Percentiles rank a stretch among this genome's conserved stretches.
Evolutionary conservation across 1,140 invertebrate species (phyloP).

Genomic region (Metopolophium dirhodum): DNA sequence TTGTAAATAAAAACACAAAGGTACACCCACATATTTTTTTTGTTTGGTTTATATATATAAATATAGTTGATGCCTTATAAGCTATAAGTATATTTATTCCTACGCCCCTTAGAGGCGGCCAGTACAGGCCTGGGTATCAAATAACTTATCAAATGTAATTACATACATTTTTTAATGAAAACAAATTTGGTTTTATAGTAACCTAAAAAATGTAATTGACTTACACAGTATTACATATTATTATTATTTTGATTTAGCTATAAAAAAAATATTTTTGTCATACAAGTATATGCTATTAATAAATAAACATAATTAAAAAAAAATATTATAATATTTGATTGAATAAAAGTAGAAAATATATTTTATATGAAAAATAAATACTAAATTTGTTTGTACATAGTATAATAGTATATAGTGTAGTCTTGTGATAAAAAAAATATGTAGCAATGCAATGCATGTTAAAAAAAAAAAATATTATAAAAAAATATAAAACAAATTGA

Average conservation of each 20-base stretch:
- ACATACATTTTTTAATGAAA: neutral
- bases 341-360: neutral
- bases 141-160: neutral
- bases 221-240: neutral
- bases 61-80: no score
- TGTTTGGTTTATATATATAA: no score
- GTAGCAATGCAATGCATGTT: neutral
- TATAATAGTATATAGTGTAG: slow-evolving; percentile 15
- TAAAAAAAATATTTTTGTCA: neutral
- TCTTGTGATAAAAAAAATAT: neutral
- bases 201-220: neutral
- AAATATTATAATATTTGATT: neutral
- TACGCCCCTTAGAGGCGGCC: no score
- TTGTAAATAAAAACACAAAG: no score
- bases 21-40: no score
- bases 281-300: neutral
- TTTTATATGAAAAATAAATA: slow-evolving; percentile 7
- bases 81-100: no score
- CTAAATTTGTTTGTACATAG: neutral
- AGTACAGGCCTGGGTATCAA: neutral
- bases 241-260: neutral
- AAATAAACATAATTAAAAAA: neutral
- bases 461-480: neutral
- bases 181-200: neutral
- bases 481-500: neutral